phyloP scores from a whole-genome alignment of 2,888 invertebrate genomes.

The Pemphredon lugubris region DNA sequence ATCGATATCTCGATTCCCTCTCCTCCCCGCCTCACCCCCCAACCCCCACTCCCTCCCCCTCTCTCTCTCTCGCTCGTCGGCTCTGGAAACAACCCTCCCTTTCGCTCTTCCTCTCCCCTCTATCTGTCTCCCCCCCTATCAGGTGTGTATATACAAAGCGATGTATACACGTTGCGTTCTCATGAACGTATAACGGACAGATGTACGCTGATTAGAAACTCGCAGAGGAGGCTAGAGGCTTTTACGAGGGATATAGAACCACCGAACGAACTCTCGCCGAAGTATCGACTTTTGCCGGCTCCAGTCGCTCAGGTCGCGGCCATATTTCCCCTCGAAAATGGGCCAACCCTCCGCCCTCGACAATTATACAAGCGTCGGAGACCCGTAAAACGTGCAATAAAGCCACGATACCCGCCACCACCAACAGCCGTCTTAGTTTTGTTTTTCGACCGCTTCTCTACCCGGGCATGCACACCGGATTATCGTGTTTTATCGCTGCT shows the following conservation, averaged over 20 bases:
- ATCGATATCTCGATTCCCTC: constrained; percentile 66
- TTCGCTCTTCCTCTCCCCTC: background rate
- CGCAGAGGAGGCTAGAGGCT: constrained; percentile 41
- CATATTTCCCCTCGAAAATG: constrained; percentile 61
- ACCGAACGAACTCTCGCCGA: constrained; percentile 51
- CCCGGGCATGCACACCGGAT: constrained; percentile 25
- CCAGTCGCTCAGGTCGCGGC: constrained; percentile 46
- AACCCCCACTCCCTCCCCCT: background rate
- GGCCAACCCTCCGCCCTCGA: constrained; percentile 59
- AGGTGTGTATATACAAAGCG: constrained; percentile 47
- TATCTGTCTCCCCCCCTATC: constrained; percentile 15
- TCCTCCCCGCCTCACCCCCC: constrained; percentile 7
- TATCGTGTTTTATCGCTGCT: constrained; percentile 53
- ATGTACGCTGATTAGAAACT: constrained; percentile 66
- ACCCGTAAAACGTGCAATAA: constrained; percentile 58
- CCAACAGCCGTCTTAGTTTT: background rate
- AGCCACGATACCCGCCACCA: constrained; percentile 28
- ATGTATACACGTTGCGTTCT: constrained; percentile 22
- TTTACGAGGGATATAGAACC: constrained; percentile 35
- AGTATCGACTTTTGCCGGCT: constrained; percentile 62
- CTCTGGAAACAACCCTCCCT: constrained; percentile 7
- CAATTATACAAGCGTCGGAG: constrained; percentile 58
- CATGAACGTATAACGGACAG: constrained; percentile 48
- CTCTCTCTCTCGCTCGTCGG: constrained; percentile 8
- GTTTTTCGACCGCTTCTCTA: background rate